Conservation (phyloP, 2,113 vertebrate genomes). For the Ctenomys sociabilis region DNA sequence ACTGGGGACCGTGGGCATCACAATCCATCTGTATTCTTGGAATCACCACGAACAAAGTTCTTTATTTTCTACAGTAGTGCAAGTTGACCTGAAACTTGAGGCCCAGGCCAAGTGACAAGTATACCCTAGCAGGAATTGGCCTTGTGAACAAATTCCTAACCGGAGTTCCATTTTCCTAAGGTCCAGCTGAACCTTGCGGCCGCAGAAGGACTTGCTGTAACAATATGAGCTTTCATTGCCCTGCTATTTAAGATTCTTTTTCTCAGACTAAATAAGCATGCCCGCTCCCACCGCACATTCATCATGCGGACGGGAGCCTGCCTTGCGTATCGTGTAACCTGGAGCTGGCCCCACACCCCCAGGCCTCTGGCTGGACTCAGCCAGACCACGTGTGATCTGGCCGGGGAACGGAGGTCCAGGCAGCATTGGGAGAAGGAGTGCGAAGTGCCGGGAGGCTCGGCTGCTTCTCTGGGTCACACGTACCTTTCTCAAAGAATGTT, state of each 20-base stretch:
- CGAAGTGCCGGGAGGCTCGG: slow-evolving; percentile 80
- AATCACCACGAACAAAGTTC: slow-evolving; percentile 23
- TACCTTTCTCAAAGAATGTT: slow-evolving; percentile 74
- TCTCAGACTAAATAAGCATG: slow-evolving; percentile 79
- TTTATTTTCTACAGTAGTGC: slow-evolving; percentile 40
- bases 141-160: slow-evolving; percentile 63
- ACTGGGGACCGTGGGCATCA: background rate
- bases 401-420: slow-evolving; percentile 82
- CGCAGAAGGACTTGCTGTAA: background rate
- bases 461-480: slow-evolving; percentile 73
- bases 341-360: background rate
- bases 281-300: slow-evolving; percentile 70
- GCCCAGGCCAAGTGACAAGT: slow-evolving; percentile 59
- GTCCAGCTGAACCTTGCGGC: slow-evolving; percentile 21
- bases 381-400: slow-evolving; percentile 80
- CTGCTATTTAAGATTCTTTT: slow-evolving; percentile 78
- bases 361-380: slow-evolving; percentile 60
- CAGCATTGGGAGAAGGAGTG: slow-evolving; percentile 83
- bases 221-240: slow-evolving; percentile 76
- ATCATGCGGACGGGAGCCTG: slow-evolving; percentile 55
- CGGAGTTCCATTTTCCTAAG: slow-evolving; percentile 51
- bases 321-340: slow-evolving; percentile 31
- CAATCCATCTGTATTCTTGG: background rate
- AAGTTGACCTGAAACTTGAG: slow-evolving; percentile 47
- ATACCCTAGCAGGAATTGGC: slow-evolving; percentile 68